Evolutionary conservation across 2,797 vertebrate species (phyloP).

Genomic region (Smutsia temminckii): DNA sequence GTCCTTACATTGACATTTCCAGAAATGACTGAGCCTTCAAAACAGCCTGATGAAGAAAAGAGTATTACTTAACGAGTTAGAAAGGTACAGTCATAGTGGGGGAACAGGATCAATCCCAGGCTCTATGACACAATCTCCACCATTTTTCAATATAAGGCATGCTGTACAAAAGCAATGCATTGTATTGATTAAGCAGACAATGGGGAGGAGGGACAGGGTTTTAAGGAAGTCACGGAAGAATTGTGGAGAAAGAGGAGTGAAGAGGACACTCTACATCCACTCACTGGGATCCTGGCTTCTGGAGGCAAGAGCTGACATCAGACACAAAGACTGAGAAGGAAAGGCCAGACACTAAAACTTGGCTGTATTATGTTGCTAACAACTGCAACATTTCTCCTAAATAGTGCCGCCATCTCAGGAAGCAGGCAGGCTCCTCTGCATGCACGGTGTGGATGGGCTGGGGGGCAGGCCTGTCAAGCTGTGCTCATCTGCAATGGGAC

Average conservation of each 20-base stretch:
- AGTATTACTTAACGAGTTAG: neutral
- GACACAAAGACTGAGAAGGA: neutral
- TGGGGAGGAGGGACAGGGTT: neutral
- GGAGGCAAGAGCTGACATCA: neutral
- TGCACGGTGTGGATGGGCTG: too few species aligned
- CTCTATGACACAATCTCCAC: neutral
- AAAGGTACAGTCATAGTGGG: too few species aligned
- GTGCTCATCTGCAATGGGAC: neutral
- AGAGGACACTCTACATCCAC: too few species aligned
- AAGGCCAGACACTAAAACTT: neutral
- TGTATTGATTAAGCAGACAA: neutral
- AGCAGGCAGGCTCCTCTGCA: neutral
- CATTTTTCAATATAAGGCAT: neutral
- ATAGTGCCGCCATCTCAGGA: neutral
- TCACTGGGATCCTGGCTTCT: neutral
- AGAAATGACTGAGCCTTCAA: neutral
- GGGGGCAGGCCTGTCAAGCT: neutral
- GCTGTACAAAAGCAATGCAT: neutral
- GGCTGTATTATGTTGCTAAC: neutral
- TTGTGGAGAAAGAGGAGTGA: neutral
- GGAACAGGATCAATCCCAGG: neutral
- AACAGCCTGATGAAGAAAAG: neutral
- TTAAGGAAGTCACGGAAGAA: neutral
- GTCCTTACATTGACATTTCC: neutral
- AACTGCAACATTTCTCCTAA: neutral